phyloP scores from a whole-genome alignment of 2,797 vertebrate species.

The Acestrorhynchus altus region DNA sequence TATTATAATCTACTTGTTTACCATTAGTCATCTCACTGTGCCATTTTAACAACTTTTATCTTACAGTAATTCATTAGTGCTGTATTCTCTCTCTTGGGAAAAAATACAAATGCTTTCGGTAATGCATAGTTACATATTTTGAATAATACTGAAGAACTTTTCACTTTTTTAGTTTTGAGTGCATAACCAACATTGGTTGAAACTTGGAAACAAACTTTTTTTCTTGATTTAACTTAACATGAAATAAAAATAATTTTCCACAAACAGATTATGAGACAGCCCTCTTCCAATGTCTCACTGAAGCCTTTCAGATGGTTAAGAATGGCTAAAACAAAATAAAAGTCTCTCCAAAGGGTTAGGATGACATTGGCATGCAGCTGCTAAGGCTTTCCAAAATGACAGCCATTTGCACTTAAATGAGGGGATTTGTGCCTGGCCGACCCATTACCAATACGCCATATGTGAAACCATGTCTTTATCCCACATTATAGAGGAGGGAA shows the following conservation, averaged over 20 bases:
- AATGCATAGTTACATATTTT: background rate
- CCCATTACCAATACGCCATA: constrained; percentile 91
- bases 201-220: no score
- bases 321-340: constrained; percentile 60
- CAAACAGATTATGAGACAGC: background rate
- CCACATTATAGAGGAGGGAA: constrained; percentile 84
- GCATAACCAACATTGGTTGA: no score
- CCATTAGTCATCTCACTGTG: no score
- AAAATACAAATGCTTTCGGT: no score
- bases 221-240: background rate
- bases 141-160: background rate
- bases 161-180: no score
- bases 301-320: constrained; percentile 29
- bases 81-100: no score
- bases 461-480: constrained; percentile 93
- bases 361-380: constrained; percentile 76
- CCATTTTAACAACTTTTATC: no score
- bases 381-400: constrained; percentile 76
- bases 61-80: background rate
- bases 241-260: background rate
- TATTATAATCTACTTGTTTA: no score
- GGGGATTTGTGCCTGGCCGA: constrained; percentile 88
- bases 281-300: constrained; percentile 7
- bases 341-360: constrained; percentile 50
- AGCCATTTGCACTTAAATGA: constrained; percentile 97